Evolutionary conservation across 2,113 vertebrate species (phyloP).

Genomic region (Trogon surrucura): DNA sequence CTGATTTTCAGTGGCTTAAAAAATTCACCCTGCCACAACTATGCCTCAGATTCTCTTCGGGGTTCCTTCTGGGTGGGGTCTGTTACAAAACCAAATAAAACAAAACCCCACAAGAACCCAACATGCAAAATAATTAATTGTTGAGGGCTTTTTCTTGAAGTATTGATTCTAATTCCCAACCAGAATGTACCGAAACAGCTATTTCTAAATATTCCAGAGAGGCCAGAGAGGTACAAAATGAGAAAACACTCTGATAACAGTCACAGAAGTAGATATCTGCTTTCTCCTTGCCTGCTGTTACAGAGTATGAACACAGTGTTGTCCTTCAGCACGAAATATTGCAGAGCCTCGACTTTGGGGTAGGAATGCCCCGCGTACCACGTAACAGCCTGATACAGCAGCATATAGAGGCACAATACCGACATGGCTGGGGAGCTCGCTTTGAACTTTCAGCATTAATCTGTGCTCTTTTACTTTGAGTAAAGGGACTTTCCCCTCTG

Average conservation of each 20-base stretch:
- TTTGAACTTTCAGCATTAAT: neutral
- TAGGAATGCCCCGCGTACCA: neutral
- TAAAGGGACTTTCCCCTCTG: neutral
- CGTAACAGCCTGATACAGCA: neutral
- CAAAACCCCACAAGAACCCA: neutral
- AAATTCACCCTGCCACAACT: neutral
- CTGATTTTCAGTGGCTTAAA: neutral
- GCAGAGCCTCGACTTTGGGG: too few species aligned
- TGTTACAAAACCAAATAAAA: neutral
- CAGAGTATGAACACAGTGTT: rapidly evolving
- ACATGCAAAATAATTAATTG: neutral
- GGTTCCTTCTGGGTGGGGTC: neutral
- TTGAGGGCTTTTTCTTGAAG: neutral
- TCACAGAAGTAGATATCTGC: neutral
- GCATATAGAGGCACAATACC: neutral
- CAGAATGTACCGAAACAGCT: neutral
- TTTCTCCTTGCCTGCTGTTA: neutral
- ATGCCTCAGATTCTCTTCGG: neutral
- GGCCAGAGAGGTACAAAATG: neutral
- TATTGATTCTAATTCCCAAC: neutral
- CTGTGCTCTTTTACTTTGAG: neutral
- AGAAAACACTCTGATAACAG: neutral
- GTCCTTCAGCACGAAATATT: neutral
- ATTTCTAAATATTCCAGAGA: neutral
- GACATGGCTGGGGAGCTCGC: neutral